Evolutionary conservation across 2,113 vertebrate genomes (phyloP), one percentile per base, ranked within the genome.

Genomic region (Platysteira castanea): DNA sequence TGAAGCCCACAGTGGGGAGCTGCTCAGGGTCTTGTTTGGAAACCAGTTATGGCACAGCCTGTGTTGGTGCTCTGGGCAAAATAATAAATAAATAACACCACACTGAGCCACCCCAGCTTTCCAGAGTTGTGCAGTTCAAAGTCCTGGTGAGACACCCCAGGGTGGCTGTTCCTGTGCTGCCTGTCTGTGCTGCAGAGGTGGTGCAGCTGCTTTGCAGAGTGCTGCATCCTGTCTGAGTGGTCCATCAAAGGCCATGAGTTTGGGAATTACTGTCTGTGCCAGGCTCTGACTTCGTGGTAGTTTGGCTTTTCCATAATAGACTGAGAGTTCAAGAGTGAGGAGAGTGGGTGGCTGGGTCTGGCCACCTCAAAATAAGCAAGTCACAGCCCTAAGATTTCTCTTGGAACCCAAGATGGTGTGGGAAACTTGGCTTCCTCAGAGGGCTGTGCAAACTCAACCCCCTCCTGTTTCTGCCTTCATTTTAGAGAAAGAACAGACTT

Each of bases 401-500:
- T 41, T 54, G 50, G 44, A 89, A 35, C 56, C 70, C 78, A 64
- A 33, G 63, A 41, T 35, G 26, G 37, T 56, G 70, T 68, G 63
- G 53, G 73, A n/a, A 59, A 44, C 22, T 93, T 78, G 23, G 71
- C 42, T 56, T 87, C 44, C 26, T 91, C 85, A 60, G 73, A 71
- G 50, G 46, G 24, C 52, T 92, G 41, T 84, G 35, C 37, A 57
- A 61, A 57, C 50, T 85, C 67, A 74, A 13, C 19, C 17, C 49
- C 21, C 33, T 82, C 53, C 59, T 3, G 1, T 71, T 83, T 70
- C 77, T 91, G 70, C n/a, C 42, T 96, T 96, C 41, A 31, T 76
- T 84, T 89, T 76, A 60, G 78, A 63, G 89, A 74, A 84, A 64
- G 52, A 94, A 27, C 65, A 68, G 30, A 31, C 27, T 84, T 97